Evolutionary conservation across 64 coral and sea anemone genomes (phyloP).

Genomic region (Porites australiensis): DNA sequence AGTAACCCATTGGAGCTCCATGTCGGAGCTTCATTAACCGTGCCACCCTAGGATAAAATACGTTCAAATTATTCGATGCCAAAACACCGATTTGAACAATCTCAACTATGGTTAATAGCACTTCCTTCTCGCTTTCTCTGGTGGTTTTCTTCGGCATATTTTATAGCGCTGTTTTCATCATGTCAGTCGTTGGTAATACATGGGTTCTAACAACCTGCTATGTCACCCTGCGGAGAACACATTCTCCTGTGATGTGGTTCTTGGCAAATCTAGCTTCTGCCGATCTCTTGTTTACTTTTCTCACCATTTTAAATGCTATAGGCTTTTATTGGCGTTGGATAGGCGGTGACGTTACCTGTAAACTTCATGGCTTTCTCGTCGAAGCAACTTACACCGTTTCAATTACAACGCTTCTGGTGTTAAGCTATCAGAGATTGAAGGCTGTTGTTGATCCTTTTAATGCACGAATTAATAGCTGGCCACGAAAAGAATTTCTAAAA

Average conservation of each 20-base stretch:
- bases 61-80: too few relatives aligned
- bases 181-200: conserved; percentile 27
- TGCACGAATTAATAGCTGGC: background rate
- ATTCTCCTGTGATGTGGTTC: conserved; percentile 6
- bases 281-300: conserved; percentile 40
- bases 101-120: background rate
- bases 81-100: too few relatives aligned
- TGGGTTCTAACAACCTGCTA: conserved; percentile 42
- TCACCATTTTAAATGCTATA: conserved; percentile 13
- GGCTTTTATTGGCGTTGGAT: conserved; percentile 33
- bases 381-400: conserved; percentile 52
- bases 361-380: conserved; percentile 62
- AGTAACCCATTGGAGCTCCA: too few relatives aligned
- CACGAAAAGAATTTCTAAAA: conserved; percentile 3
- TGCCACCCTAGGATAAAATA: too few relatives aligned
- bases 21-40: too few relatives aligned
- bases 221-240: background rate
- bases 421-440: conserved; percentile 4
- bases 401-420: conserved; percentile 38
- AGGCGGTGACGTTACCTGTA: conserved; percentile 45
- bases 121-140: background rate
- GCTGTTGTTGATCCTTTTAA: conserved; percentile 30
- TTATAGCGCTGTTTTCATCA: background rate
- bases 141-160: background rate
- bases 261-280: conserved; percentile 57